Conservation (phyloP, 2,888 invertebrate species). For the Chrysolina haemoptera region DNA sequence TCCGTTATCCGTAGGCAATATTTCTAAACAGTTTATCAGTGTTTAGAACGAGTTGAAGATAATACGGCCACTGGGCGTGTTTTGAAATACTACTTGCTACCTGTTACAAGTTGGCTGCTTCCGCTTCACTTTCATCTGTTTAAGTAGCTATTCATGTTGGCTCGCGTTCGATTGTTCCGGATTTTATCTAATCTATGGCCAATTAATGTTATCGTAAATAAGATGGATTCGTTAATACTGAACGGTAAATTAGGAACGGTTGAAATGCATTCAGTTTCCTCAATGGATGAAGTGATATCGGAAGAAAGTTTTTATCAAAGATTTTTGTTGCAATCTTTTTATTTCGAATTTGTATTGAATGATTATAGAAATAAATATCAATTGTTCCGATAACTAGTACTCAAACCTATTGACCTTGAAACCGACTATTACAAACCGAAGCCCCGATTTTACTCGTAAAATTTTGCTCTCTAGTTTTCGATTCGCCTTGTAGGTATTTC, state of each 20-base stretch:
- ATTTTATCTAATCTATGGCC: conserved; percentile 34
- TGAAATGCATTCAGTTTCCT: not conserved
- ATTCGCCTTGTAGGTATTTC: too few species aligned
- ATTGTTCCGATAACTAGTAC: too few species aligned
- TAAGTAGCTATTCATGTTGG: conserved; percentile 6
- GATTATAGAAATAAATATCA: too few species aligned
- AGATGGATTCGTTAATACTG: conserved; percentile 9
- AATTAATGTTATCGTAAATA: conserved; percentile 10
- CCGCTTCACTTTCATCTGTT: conserved; percentile 27
- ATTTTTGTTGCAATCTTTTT: too few species aligned
- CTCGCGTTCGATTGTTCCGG: conserved; percentile 10
- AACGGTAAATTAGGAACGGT: not conserved
- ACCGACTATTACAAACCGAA: too few species aligned
- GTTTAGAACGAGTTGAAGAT: conserved; percentile 19
- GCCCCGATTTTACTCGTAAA: too few species aligned
- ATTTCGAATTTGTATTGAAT: too few species aligned
- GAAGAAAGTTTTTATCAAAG: too few species aligned
- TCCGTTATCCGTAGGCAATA: not conserved
- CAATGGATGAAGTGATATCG: too few species aligned
- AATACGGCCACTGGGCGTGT: conserved; percentile 26
- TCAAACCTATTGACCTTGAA: too few species aligned
- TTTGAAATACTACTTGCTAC: conserved; percentile 6
- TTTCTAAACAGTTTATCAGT: conserved; percentile 2
- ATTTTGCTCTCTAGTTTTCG: too few species aligned
- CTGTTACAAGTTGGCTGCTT: conserved; percentile 17